These are phyloP conservation scores for Ceratothoa steindachneri DNA, from an alignment of 2,888 invertebrate genomes.

Conservation along the genomic window DNA sequence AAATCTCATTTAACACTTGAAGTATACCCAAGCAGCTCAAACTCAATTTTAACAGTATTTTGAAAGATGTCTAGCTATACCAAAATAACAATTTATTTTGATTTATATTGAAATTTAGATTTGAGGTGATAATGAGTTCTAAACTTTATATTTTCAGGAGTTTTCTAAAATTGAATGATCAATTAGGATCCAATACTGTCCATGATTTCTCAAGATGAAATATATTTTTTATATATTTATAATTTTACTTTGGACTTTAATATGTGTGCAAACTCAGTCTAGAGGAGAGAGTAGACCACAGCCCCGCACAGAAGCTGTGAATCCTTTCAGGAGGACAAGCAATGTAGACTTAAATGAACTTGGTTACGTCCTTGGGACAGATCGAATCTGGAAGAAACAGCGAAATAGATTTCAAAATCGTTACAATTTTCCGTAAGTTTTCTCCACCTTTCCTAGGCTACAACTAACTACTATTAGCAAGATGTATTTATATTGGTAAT, in stretches of 20 bases:
- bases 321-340: not conserved
- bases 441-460: not conserved
- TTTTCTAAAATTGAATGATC: no score
- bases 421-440: slow-evolving; percentile 25
- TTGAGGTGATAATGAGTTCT: no score
- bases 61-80: no score
- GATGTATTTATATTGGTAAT: no score
- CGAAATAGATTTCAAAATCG: slow-evolving; percentile 8
- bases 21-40: no score
- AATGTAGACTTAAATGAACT: not conserved
- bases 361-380: not conserved
- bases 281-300: not conserved
- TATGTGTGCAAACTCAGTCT: not conserved
- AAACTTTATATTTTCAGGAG: no score
- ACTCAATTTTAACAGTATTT: no score
- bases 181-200: not conserved
- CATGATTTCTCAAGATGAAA: not conserved
- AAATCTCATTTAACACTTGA: no score
- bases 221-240: not conserved
- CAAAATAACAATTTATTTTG: no score
- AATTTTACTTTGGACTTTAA: not conserved
- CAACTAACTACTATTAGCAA: no score
- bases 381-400: not conserved
- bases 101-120: no score
- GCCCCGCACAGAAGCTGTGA: not conserved